phyloP scores from a whole-genome alignment of 2,888 invertebrate genomes.

The Zygaena filipendulae region DNA sequence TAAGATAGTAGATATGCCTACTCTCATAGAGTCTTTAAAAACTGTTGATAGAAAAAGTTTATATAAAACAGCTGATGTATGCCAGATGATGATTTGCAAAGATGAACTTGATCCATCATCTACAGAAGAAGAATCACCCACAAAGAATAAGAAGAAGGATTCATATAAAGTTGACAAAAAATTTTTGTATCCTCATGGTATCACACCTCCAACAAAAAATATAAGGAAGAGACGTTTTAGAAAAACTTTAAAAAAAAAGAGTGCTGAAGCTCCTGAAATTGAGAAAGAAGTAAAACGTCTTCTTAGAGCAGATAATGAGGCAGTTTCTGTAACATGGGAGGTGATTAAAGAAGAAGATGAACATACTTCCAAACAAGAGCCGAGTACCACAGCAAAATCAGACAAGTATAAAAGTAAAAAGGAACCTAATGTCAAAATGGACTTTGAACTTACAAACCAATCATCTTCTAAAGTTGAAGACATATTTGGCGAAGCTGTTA shows the following conservation, averaged over 20 bases:
- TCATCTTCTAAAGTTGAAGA: conserved; percentile 50
- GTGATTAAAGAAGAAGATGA: conserved; percentile 86
- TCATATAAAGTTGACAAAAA: conserved; percentile 81
- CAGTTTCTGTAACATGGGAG: conserved; percentile 85
- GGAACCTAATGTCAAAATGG: conserved; percentile 18
- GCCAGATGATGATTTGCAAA: conserved; percentile 85
- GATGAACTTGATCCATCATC: conserved; percentile 80
- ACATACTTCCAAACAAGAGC: conserved; percentile 36
- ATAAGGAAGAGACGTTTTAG: conserved; percentile 87
- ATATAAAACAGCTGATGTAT: conserved; percentile 94
- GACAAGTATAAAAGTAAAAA: conserved; percentile 20
- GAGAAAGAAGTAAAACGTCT: conserved; percentile 94
- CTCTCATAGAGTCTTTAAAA: conserved; percentile 88
- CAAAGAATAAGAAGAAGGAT: conserved; percentile 81
- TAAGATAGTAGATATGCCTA: conserved; percentile 88
- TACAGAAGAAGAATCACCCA: conserved; percentile 78
- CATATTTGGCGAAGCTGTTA: conserved; percentile 88
- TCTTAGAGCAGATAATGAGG: conserved; percentile 87
- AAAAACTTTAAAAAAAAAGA: conserved; percentile 92
- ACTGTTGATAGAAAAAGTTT: conserved; percentile 93
- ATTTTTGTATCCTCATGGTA: conserved; percentile 89
- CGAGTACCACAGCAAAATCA: conserved; percentile 17
- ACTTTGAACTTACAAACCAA: conserved; percentile 10
- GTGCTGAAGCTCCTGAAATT: conserved; percentile 92
- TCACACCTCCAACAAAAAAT: conserved; percentile 93